phyloP scores from a whole-genome alignment of 1,140 invertebrate species.

The Ruditapes philippinarum region DNA sequence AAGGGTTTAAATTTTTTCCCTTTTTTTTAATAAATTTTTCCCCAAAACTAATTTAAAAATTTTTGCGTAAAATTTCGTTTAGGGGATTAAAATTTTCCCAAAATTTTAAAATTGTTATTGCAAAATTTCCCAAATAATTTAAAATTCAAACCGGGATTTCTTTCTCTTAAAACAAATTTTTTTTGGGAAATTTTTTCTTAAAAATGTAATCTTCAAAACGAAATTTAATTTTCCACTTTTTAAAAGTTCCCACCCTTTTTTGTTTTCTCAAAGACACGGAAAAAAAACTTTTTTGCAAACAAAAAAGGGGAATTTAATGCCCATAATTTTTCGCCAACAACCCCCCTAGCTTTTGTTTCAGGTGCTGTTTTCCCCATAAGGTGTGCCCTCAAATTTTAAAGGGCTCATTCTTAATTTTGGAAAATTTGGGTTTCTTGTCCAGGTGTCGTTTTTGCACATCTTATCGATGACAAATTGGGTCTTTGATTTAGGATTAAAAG shows the following conservation, averaged over 20 bases:
- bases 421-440: background rate
- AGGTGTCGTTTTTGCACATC: background rate
- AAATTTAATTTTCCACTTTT: slow-evolving; percentile 3
- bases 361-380: background rate
- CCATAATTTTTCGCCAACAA: background rate
- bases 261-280: background rate
- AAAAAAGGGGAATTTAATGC: background rate
- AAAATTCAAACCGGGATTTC: too few relatives aligned
- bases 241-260: background rate
- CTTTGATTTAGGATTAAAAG: background rate
- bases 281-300: background rate
- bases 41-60: too few relatives aligned
- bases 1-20: too few relatives aligned
- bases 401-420: background rate
- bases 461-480: background rate
- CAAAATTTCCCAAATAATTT: too few relatives aligned
- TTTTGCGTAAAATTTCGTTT: too few relatives aligned
- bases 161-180: background rate
- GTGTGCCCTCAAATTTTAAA: background rate
- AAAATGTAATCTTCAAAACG: background rate
- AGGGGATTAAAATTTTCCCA: too few relatives aligned
- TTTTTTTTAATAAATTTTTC: too few relatives aligned
- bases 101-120: too few relatives aligned
- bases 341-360: background rate
- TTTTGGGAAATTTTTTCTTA: background rate